Conservation (phyloP, 2,113 vertebrate genomes). For the chimpanzee (Pan troglodytes) region DNA sequence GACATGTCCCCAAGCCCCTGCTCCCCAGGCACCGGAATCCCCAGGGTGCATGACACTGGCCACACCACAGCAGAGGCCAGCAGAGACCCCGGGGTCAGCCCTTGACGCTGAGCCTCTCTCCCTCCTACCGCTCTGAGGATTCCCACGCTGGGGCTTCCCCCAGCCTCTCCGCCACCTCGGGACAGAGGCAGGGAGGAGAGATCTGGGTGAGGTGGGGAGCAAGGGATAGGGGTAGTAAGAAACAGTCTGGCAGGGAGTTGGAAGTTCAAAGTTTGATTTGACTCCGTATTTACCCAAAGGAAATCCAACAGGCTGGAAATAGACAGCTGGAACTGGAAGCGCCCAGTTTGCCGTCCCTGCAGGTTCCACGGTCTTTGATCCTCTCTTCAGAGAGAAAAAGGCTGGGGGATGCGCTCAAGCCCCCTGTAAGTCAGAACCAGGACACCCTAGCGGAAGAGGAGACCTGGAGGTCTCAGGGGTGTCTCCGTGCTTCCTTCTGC, state of each 20-base stretch:
- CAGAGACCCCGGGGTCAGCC: not conserved
- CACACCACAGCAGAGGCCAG: not conserved
- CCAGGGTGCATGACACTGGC: not conserved
- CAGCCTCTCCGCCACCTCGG: not conserved
- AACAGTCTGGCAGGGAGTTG: not conserved
- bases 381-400: not conserved
- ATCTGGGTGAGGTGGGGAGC: not conserved
- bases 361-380: accelerated
- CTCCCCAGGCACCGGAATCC: accelerated
- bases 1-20: not conserved
- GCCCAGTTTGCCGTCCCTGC: accelerated
- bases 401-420: not conserved
- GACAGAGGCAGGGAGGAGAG: not conserved
- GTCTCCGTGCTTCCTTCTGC: not conserved
- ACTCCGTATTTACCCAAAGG: not conserved
- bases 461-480: accelerated
- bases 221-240: not conserved
- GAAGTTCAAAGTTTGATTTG: not conserved
- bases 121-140: not conserved
- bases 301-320: not conserved
- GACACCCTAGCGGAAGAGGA: not conserved
- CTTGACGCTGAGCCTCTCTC: too few relatives aligned
- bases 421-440: not conserved
- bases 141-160: not conserved
- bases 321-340: not conserved